Evolutionary conservation across 2,113 vertebrate genomes (phyloP).

Genomic region (Ornithorhynchus anatinus): DNA sequence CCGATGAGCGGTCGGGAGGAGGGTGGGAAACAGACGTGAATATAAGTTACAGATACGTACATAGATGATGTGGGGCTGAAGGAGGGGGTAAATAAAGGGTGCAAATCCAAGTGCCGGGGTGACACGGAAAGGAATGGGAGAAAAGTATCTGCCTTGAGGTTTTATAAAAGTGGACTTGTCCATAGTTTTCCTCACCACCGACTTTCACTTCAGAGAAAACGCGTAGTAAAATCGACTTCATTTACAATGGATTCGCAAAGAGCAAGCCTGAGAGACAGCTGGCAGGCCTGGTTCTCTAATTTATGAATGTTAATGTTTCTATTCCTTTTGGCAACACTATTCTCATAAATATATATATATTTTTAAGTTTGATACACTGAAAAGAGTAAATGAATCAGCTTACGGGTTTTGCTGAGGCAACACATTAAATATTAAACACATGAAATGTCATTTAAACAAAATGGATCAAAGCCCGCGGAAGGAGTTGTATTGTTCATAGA

Average conservation of each 20-base stretch:
- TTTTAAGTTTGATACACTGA: not conserved
- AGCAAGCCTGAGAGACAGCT: not conserved
- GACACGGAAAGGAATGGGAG: too few species aligned
- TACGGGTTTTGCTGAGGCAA: constrained; percentile 12
- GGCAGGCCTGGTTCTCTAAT: not conserved
- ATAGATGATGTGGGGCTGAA: too few species aligned
- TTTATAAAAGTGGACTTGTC: not conserved
- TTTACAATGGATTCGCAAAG: not conserved
- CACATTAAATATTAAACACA: constrained; percentile 27
- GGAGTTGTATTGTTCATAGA: not conserved
- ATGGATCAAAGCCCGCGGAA: not conserved
- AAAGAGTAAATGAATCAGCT: constrained; percentile 14
- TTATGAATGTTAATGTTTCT: not conserved
- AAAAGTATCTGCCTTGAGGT: not conserved
- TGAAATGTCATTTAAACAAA: not conserved
- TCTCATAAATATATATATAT: not conserved
- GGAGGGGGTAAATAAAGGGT: too few species aligned
- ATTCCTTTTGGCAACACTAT: not conserved
- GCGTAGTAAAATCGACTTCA: not conserved
- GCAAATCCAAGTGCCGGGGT: too few species aligned
- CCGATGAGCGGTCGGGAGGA: too few species aligned
- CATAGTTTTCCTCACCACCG: not conserved
- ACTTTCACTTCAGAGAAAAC: not conserved
- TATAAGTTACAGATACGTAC: too few species aligned
- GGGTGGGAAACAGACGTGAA: too few species aligned